These are phyloP conservation scores for Spizella passerina DNA, from an alignment of 2,797 vertebrate genomes.

Conservation along the genomic window DNA sequence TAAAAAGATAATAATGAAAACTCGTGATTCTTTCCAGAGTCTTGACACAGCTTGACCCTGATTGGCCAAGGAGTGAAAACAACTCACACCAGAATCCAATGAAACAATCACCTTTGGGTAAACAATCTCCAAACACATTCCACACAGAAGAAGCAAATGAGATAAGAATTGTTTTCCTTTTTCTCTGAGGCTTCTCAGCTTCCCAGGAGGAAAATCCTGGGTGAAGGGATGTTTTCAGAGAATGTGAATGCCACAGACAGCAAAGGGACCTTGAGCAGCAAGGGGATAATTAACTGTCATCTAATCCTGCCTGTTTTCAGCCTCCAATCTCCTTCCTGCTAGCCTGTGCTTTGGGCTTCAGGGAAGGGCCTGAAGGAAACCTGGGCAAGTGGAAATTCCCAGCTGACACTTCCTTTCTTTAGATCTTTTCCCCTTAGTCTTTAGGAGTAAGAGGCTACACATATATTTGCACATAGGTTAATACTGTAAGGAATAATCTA, in stretches of 20 bases:
- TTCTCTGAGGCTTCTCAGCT: background rate
- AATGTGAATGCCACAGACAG: background rate
- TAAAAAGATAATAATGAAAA: background rate
- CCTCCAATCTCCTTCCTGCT: background rate
- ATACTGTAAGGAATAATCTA: background rate
- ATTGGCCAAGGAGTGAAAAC: background rate
- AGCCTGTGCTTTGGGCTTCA: background rate
- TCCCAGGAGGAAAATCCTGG: background rate
- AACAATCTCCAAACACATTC: background rate
- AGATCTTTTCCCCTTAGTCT: background rate
- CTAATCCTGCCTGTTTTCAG: background rate
- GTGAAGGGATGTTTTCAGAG: background rate
- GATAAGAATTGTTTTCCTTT: background rate
- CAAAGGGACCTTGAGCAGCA: background rate
- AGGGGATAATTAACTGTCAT: background rate
- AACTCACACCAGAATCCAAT: background rate
- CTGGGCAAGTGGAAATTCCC: background rate
- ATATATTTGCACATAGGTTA: background rate
- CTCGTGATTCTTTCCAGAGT: background rate
- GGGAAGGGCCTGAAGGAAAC: background rate
- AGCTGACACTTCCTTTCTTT: background rate
- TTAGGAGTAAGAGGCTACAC: background rate
- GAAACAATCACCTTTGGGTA: background rate
- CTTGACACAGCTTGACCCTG: rapidly evolving
- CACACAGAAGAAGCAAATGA: background rate